phyloP scores from a whole-genome alignment of 2,113 vertebrate species.

The Pelecanus crispus region DNA sequence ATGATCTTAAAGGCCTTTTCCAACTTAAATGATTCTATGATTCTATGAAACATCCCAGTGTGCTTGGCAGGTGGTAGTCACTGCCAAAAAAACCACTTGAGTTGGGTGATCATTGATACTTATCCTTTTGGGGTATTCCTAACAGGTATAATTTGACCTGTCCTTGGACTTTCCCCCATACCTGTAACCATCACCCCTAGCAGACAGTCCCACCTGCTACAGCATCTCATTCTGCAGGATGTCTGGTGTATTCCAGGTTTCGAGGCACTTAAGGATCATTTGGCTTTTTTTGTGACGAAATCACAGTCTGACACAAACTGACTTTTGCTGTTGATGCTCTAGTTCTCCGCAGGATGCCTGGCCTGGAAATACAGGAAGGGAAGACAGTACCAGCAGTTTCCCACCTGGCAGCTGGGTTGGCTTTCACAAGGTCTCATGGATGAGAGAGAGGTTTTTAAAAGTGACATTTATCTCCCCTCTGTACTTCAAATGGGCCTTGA shows the following conservation, averaged over 20 bases:
- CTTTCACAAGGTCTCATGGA: not conserved
- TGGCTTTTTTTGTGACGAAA: not conserved
- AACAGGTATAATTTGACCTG: not conserved
- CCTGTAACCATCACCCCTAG: not conserved
- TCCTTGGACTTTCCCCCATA: not conserved
- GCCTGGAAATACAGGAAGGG: not conserved
- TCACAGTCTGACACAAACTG: not conserved
- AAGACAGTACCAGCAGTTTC: not conserved
- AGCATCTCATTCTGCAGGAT: not conserved
- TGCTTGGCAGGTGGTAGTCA: not conserved
- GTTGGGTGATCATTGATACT: not conserved
- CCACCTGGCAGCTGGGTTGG: not conserved
- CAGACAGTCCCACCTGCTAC: not conserved
- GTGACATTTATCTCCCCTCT: not conserved
- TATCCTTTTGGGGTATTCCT: not conserved
- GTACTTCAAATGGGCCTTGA: not conserved
- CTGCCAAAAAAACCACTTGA: not conserved
- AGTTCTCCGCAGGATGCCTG: not conserved
- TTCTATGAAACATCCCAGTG: too few relatives aligned
- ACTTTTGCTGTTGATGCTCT: not conserved
- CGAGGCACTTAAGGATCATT: not conserved
- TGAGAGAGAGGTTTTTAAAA: not conserved
- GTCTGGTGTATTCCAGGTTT: not conserved
- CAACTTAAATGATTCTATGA: too few relatives aligned
- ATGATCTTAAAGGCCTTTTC: too few relatives aligned